A percentile compares a stretch with the other conserved stretches of the same genome.
Conservation (phyloP, 1,140 invertebrate species). For the Thaumatotibia leucotreta region DNA sequence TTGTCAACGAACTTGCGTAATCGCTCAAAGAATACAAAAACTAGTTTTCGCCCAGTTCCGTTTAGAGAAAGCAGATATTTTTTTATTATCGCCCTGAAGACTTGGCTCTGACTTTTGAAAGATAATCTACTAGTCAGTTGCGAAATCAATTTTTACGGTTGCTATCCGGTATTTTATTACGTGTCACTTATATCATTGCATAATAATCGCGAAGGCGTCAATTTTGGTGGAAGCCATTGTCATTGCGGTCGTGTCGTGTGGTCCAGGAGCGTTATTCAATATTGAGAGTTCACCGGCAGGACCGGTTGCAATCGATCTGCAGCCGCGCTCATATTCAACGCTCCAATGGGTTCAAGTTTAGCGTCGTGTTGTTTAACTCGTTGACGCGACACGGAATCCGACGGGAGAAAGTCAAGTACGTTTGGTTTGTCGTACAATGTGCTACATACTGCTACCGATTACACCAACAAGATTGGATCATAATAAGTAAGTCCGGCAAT, state of each 20-base stretch:
- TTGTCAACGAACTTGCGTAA: conserved; percentile 62
- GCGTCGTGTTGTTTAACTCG: conserved; percentile 59
- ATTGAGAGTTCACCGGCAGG: conserved; percentile 40
- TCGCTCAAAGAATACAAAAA: conserved; percentile 42
- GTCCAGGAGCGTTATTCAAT: conserved; percentile 47
- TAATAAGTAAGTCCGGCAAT: conserved; percentile 55
- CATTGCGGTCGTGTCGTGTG: conserved; percentile 31
- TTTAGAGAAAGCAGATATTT: conserved; percentile 54
- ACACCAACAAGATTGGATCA: conserved; percentile 58
- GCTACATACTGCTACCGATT: conserved; percentile 57
- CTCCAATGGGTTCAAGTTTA: conserved; percentile 55
- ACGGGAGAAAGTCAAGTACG: conserved; percentile 68
- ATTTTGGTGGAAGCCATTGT: conserved; percentile 19
- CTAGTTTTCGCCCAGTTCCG: conserved; percentile 49
- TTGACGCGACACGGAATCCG: conserved; percentile 62
- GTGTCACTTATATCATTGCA: conserved; percentile 19
- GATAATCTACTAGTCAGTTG: background rate
- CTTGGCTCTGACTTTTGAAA: conserved; percentile 15
- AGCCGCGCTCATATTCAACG: conserved; percentile 42
- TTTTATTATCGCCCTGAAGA: conserved; percentile 26
- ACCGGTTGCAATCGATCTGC: conserved; percentile 63
- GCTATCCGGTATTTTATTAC: conserved; percentile 2
- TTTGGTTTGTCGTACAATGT: conserved; percentile 46
- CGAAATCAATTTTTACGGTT: background rate
- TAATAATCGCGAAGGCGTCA: conserved; percentile 25